Evolutionary conservation across 2,113 vertebrate species (phyloP).

Genomic region (Centropus bengalensis): DNA sequence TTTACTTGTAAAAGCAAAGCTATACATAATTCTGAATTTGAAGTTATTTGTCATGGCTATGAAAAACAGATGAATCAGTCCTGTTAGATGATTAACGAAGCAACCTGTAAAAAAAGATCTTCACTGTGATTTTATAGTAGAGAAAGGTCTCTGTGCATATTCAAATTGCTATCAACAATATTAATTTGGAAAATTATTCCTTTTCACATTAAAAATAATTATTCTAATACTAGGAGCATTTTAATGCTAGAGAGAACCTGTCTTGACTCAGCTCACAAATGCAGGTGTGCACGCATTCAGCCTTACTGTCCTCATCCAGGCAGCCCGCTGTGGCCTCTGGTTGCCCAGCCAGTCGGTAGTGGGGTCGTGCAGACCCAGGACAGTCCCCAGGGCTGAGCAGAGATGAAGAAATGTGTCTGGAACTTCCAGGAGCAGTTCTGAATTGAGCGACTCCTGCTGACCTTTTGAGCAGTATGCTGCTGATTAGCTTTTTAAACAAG

Average conservation of each 20-base stretch:
- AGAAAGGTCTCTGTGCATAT: not conserved
- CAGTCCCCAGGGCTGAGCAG: not conserved
- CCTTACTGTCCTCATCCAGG: not conserved
- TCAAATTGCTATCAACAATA: not conserved
- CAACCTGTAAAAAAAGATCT: not conserved
- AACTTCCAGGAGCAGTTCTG: not conserved
- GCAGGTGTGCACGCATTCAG: not conserved
- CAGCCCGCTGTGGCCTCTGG: not conserved
- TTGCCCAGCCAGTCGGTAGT: accelerated
- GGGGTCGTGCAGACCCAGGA: not conserved
- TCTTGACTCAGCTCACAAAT: not conserved
- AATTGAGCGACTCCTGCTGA: not conserved
- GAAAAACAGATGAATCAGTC: not conserved
- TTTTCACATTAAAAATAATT: not conserved
- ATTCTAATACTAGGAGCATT: not conserved
- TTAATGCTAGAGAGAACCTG: not conserved
- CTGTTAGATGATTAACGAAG: not conserved
- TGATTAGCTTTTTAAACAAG: not conserved
- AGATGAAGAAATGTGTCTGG: not conserved
- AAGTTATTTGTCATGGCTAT: not conserved
- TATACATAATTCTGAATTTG: not conserved
- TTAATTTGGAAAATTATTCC: not conserved
- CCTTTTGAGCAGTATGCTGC: not conserved
- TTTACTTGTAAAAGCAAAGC: not conserved
- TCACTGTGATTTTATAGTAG: not conserved